Evolutionary conservation across 2,113 vertebrate species (phyloP).

Genomic region (Sprattus sprattus): DNA sequence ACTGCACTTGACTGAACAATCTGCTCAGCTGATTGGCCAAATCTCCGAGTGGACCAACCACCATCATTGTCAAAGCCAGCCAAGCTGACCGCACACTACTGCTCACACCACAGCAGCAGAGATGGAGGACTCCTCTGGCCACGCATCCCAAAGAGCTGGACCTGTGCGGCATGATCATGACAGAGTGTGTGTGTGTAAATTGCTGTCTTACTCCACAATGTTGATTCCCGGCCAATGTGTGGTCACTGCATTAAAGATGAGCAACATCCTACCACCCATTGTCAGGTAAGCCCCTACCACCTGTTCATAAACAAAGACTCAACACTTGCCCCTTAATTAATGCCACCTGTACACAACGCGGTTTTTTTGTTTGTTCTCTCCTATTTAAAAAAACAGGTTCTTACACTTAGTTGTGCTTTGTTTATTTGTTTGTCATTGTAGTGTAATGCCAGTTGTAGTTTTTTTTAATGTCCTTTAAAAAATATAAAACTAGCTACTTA

Average conservation of each 20-base stretch:
- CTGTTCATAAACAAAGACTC: not conserved
- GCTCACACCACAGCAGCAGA: not conserved
- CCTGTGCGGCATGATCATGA: no score
- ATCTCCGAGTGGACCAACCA: not conserved
- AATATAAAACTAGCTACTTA: not conserved
- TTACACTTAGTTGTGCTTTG: not conserved
- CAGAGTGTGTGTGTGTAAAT: not conserved
- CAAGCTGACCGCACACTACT: not conserved
- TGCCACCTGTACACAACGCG: not conserved
- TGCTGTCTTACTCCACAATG: not conserved
- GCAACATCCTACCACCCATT: not conserved
- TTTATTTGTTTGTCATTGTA: not conserved
- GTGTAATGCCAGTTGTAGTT: not conserved
- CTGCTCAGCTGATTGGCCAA: not conserved
- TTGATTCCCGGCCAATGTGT: not conserved
- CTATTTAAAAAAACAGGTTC: not conserved
- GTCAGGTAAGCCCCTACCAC: not conserved
- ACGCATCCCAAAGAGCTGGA: no score
- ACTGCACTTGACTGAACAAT: not conserved
- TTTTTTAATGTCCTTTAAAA: not conserved
- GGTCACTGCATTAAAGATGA: not conserved
- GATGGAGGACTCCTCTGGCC: not conserved
- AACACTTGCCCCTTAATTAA: not conserved
- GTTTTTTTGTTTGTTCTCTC: not conserved
- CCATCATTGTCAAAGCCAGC: not conserved